These are phyloP conservation scores for Helicoverpa armigera DNA, from an alignment of 1,140 invertebrate genomes.

Conservation along the genomic window DNA sequence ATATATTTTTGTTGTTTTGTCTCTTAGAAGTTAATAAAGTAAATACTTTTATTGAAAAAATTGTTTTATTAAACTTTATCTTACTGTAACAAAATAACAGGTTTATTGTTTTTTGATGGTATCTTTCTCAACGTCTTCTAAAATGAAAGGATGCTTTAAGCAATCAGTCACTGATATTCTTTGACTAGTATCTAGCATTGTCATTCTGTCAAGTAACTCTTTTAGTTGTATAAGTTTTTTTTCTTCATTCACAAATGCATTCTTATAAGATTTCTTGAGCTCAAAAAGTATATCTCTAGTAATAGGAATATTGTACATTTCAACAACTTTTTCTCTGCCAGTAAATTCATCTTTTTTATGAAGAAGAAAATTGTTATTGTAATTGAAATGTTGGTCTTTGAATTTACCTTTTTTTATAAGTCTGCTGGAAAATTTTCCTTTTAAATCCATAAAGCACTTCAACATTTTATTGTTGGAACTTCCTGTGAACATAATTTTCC, in stretches of 20 bases:
- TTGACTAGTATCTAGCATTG: slow-evolving; percentile 97
- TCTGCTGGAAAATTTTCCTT: slow-evolving; percentile 98
- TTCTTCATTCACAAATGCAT: slow-evolving; percentile 94
- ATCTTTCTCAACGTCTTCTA: slow-evolving; percentile 92
- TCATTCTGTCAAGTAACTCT: slow-evolving; percentile 97
- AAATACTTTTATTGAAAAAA: slow-evolving; percentile 74
- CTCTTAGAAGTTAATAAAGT: slow-evolving; percentile 75
- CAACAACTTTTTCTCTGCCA: slow-evolving; percentile 97
- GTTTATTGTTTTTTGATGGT: slow-evolving; percentile 47
- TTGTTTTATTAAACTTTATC: slow-evolving; percentile 63
- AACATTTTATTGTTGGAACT: slow-evolving; percentile 99
- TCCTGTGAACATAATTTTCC: slow-evolving; percentile 99
- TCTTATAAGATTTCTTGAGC: slow-evolving; percentile 92
- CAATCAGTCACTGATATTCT: slow-evolving; percentile 96
- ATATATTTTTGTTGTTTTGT: slow-evolving; percentile 82
- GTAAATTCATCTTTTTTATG: slow-evolving; percentile 99
- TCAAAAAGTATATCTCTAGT: slow-evolving; percentile 94
- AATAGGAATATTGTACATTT: slow-evolving; percentile 94
- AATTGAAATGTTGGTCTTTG: slow-evolving; percentile 98
- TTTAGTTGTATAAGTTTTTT: slow-evolving; percentile 96
- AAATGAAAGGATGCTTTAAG: slow-evolving; percentile 98
- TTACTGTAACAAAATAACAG: slow-evolving; percentile 48
- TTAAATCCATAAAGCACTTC: slow-evolving; percentile 99
- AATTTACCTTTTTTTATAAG: slow-evolving; percentile 97
- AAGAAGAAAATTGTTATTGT: slow-evolving; percentile 98